Conservation (phyloP, 2,113 vertebrate species). For the Aspidoscelis tigris region DNA sequence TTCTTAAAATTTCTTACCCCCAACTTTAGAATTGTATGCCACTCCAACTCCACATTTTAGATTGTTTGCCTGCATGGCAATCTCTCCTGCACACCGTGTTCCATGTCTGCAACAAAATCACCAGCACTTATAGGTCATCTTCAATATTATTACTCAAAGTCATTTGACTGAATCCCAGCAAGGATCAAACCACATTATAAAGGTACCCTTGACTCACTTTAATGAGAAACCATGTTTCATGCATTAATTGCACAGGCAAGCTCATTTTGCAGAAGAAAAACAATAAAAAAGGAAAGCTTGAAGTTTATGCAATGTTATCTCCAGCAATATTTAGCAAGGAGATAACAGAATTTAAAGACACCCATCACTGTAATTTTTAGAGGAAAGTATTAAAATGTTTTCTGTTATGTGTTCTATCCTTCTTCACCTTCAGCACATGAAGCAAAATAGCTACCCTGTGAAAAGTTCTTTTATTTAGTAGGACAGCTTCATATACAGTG, state of each 20-base stretch:
- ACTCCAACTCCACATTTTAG: slow-evolving; percentile 97
- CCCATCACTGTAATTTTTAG: neutral
- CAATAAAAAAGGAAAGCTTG: fast-evolving
- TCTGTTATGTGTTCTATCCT: neutral
- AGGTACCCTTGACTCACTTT: neutral
- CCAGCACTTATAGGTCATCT: neutral
- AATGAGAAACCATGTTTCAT: neutral
- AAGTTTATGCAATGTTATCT: neutral
- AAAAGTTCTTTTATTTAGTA: slow-evolving; percentile 33
- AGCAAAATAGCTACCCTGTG: neutral
- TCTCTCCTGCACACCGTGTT: slow-evolving; percentile 96
- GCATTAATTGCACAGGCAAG: neutral
- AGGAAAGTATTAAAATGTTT: neutral
- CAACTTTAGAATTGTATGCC: slow-evolving; percentile 94
- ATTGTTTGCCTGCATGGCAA: slow-evolving; percentile 98
- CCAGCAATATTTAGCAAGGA: neutral
- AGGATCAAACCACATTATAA: neutral
- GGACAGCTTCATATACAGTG: slow-evolving; percentile 48
- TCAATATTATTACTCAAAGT: neutral
- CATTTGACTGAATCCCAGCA: neutral
- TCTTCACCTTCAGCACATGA: slow-evolving; percentile 8
- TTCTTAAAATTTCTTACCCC: slow-evolving; percentile 81
- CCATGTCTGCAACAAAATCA: slow-evolving; percentile 83
- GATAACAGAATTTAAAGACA: slow-evolving; percentile 8
- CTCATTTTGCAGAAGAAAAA: slow-evolving; percentile 3